These are phyloP conservation scores for Globicephala melas DNA, from an alignment of 2,113 vertebrate genomes.

Conservation along the genomic window DNA sequence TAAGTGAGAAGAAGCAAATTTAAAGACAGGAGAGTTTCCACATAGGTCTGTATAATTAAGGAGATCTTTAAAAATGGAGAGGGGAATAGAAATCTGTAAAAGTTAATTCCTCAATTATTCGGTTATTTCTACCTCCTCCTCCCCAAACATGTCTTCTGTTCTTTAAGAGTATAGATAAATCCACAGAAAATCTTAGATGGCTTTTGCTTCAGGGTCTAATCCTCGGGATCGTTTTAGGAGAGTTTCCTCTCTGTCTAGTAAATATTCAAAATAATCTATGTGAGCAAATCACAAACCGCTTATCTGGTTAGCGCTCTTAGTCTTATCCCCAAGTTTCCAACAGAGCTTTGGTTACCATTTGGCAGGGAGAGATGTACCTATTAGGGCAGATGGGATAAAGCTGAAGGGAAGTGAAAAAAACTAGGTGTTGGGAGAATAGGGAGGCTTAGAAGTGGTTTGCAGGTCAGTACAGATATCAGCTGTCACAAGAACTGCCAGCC, in stretches of 20 bases:
- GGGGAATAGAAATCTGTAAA: not conserved
- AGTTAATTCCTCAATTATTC: not conserved
- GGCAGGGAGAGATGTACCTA: not conserved
- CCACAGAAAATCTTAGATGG: not conserved
- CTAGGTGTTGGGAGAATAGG: not conserved
- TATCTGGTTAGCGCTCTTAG: not conserved
- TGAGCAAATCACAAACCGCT: not conserved
- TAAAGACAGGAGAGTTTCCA: not conserved
- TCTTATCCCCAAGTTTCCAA: not conserved
- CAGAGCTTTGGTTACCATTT: not conserved
- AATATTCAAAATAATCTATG: not conserved
- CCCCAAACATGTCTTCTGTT: not conserved
- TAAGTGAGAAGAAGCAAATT: not conserved
- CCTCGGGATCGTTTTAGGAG: not conserved
- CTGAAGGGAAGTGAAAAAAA: not conserved
- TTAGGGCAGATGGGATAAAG: not conserved
- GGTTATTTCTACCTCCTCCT: not conserved
- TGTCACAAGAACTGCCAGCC: too few relatives aligned
- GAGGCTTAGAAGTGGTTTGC: not conserved
- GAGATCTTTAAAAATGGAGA: not conserved
- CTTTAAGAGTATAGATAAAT: not conserved
- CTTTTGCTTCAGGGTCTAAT: not conserved
- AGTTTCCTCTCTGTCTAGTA: not conserved
- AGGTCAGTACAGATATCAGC: too few relatives aligned
- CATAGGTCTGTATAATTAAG: not conserved